Evolutionary conservation across 2,113 vertebrate species (phyloP).

Genomic region (Odocoileus hemionus): DNA sequence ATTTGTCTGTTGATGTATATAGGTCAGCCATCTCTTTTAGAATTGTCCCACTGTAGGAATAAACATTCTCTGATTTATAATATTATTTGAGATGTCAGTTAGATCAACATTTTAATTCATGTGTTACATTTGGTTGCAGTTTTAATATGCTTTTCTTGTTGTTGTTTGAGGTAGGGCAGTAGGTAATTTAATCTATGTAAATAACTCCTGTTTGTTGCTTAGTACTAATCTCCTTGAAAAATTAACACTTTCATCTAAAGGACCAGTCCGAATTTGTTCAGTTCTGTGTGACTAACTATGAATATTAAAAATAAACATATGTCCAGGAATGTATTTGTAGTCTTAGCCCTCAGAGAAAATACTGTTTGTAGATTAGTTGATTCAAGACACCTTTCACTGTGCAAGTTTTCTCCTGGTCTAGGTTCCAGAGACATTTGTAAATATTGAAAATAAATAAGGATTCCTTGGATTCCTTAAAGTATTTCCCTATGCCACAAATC

Average conservation of each 20-base stretch:
- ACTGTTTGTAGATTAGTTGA: not conserved
- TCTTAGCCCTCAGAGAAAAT: not conserved
- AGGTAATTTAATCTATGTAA: conserved; percentile 6
- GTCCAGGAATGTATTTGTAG: not conserved
- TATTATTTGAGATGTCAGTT: not conserved
- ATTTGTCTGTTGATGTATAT: conserved; percentile 35
- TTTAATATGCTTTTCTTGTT: not conserved
- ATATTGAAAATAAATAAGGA: not conserved
- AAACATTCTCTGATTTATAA: conserved; percentile 29
- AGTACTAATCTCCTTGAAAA: conserved; percentile 37
- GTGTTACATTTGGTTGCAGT: not conserved
- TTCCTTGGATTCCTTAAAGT: not conserved
- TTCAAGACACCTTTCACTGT: not conserved
- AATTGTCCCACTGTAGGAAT: not conserved
- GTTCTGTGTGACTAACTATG: not conserved
- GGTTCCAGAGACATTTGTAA: not conserved
- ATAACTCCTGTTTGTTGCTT: conserved; percentile 45
- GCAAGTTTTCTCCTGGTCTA: not conserved
- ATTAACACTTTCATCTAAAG: conserved; percentile 10
- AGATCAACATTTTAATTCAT: not conserved
- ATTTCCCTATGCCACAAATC: not conserved
- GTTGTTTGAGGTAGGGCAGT: not conserved
- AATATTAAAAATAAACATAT: not conserved
- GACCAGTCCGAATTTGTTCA: conserved; percentile 31
- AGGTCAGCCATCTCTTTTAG: not conserved